Conservation (phyloP, 2,113 vertebrate genomes). For the Struthio camelus region DNA sequence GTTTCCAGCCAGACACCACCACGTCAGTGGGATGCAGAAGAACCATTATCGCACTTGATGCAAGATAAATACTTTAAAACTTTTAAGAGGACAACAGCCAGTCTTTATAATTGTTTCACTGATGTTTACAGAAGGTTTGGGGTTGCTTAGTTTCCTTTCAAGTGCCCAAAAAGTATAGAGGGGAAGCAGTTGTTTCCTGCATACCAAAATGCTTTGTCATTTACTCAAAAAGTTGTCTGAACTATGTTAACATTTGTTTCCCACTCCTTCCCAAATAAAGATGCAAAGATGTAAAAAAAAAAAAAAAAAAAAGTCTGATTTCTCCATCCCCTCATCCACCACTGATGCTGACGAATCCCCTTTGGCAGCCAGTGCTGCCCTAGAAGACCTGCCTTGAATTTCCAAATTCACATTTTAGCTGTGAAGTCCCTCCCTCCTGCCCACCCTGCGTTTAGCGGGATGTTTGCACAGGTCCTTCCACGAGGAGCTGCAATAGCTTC, state of each 20-base stretch:
- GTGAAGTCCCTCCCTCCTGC: neutral
- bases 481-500: neutral
- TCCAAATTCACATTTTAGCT: neutral
- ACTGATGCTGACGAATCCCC: neutral
- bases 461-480: neutral
- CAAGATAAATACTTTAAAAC: constrained; percentile 35
- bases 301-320: constrained; percentile 2
- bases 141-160: constrained; percentile 46
- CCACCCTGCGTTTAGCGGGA: neutral
- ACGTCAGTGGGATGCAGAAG: neutral
- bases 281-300: neutral
- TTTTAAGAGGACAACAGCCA: constrained; percentile 30
- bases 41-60: constrained; percentile 2
- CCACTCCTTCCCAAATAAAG: neutral
- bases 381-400: neutral
- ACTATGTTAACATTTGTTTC: constrained; percentile 17
- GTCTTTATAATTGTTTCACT: constrained; percentile 63
- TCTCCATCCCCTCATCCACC: neutral
- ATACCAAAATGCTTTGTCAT: constrained; percentile 70
- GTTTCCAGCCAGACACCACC: neutral
- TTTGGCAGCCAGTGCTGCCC: neutral
- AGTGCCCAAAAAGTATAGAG: constrained; percentile 49
- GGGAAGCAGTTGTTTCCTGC: constrained; percentile 79
- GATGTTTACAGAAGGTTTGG: constrained; percentile 60
- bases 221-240: constrained; percentile 26